Evolutionary conservation across 1,140 invertebrate species (phyloP).

Genomic region (Antheraea mylitta): DNA sequence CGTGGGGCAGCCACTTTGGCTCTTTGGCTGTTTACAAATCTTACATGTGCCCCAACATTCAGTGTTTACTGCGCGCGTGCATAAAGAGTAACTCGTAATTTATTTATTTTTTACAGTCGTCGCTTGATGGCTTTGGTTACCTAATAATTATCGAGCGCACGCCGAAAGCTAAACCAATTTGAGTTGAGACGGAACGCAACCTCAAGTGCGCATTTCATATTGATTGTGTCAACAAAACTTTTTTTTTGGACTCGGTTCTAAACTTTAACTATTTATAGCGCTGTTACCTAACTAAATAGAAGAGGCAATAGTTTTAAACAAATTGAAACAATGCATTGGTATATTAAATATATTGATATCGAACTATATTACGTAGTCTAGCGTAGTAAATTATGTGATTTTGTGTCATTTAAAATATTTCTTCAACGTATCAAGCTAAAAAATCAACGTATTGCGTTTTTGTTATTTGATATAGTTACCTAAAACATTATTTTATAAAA

Average conservation of each 20-base stretch:
- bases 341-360: neutral
- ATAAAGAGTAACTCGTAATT: constrained; percentile 58
- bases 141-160: constrained; percentile 64
- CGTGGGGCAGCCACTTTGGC: constrained; percentile 53
- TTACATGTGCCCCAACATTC: constrained; percentile 39
- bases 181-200: constrained; percentile 32
- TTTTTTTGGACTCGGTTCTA: constrained; percentile 36
- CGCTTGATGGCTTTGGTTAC: constrained; percentile 55
- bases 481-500: no score
- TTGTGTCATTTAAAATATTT: no score
- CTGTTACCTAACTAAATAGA: constrained; percentile 22
- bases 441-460: no score
- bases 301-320: constrained; percentile 5
- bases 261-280: constrained; percentile 39
- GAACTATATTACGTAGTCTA: no score
- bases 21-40: constrained; percentile 51
- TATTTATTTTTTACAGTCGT: constrained; percentile 64
- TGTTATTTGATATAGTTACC: no score
- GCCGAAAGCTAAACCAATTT: constrained; percentile 63
- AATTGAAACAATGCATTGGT: constrained; percentile 4
- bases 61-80: constrained; percentile 32
- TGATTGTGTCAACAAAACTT: constrained; percentile 61
- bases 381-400: no score
- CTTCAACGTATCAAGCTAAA: no score
- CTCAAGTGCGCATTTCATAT: constrained; percentile 60